Evolutionary conservation across 2,797 vertebrate genomes (phyloP).

Genomic region (Leontocebus nigricollis): DNA sequence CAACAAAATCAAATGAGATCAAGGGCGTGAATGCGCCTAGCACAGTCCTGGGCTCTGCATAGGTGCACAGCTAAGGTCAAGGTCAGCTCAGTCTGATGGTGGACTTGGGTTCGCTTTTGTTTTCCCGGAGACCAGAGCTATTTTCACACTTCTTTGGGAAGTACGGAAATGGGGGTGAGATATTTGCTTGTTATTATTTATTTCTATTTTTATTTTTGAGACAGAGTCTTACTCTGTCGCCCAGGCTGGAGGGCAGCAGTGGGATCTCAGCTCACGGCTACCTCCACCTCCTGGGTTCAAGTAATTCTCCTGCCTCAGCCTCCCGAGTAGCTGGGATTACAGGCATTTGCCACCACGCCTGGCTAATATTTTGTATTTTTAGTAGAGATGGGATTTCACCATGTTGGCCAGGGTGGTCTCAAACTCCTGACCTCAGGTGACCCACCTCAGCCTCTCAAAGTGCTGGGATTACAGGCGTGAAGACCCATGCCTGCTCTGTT

Average conservation of each 20-base stretch:
- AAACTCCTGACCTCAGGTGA: not conserved
- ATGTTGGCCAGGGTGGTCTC: not conserved
- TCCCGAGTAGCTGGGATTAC: not conserved
- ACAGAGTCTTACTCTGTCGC: not conserved
- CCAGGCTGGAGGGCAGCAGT: not conserved
- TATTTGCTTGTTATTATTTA: not conserved
- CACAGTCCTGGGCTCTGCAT: fast-evolving
- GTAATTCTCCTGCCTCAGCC: not conserved
- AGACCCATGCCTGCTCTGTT: not conserved
- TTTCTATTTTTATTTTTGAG: not conserved
- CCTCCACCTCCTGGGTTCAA: not conserved
- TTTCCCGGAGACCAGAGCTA: not conserved
- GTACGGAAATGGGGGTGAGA: not conserved
- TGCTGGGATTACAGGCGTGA: not conserved
- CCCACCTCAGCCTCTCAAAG: not conserved
- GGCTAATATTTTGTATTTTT: not conserved
- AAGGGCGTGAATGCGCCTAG: fast-evolving
- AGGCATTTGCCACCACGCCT: not conserved
- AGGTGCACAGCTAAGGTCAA: fast-evolving
- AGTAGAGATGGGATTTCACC: not conserved
- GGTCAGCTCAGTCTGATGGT: not conserved
- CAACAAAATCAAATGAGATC: fast-evolving
- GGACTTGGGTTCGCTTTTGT: not conserved
- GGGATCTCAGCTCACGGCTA: not conserved
- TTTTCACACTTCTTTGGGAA: not conserved